Conservation (phyloP, 2,113 vertebrate species). For the Bos javanicus region DNA sequence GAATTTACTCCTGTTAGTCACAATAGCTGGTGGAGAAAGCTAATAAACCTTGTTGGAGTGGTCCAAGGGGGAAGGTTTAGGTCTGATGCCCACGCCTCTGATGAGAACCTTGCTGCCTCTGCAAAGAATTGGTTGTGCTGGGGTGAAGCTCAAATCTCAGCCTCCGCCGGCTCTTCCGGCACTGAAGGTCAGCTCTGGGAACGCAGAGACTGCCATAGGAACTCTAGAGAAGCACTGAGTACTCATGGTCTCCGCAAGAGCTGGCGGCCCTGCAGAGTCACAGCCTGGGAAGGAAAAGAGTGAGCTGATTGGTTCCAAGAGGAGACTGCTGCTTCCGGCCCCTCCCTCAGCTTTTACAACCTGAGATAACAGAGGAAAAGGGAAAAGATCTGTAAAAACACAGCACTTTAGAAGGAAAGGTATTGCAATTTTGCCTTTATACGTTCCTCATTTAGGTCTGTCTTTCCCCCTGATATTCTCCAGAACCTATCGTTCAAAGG, state of each 20-base stretch:
- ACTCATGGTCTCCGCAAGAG: background rate
- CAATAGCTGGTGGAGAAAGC: background rate
- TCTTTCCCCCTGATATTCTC: background rate
- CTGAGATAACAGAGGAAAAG: background rate
- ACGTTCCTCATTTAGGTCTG: background rate
- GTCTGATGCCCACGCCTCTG: background rate
- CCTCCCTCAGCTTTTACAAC: background rate
- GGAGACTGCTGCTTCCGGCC: background rate
- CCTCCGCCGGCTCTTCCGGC: too few relatives aligned
- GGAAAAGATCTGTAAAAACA: background rate
- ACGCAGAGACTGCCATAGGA: background rate
- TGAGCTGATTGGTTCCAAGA: background rate
- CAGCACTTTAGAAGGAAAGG: background rate
- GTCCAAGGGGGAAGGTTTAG: background rate
- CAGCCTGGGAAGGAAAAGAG: background rate
- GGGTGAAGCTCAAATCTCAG: background rate
- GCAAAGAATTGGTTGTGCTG: background rate
- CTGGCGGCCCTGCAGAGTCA: fast-evolving
- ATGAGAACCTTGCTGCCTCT: background rate
- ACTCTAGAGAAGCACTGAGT: background rate
- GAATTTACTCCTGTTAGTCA: background rate
- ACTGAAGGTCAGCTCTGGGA: background rate
- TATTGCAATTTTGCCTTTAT: background rate
- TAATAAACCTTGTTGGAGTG: background rate
- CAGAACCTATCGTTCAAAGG: background rate